phyloP scores from a whole-genome alignment of 1,140 invertebrate genomes.

The Drosophila simulans region DNA sequence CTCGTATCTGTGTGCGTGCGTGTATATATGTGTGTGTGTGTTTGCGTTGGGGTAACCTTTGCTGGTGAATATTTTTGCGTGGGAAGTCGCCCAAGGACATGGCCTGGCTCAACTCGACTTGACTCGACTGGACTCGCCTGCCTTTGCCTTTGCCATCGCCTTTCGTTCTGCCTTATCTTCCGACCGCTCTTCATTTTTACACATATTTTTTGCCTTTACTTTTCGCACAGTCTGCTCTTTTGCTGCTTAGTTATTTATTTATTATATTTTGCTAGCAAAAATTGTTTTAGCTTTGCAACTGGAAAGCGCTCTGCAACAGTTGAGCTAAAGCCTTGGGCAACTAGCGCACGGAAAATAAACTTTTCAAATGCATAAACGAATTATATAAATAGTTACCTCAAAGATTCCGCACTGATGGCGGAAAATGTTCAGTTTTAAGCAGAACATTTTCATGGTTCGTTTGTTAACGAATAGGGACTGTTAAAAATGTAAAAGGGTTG shows the following conservation, averaged over 20 bases:
- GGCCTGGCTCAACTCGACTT: conserved; percentile 65
- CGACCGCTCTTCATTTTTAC: conserved; percentile 11
- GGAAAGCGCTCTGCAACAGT: conserved; percentile 40
- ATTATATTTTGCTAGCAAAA: conserved; percentile 68
- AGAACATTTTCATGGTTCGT: conserved; percentile 38
- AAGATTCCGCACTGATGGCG: conserved; percentile 15
- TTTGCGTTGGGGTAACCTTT: conserved; percentile 72
- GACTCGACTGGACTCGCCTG: conserved; percentile 56
- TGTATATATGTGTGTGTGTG: conserved; percentile 17
- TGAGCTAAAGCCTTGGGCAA: conserved; percentile 28
- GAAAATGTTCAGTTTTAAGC: conserved; percentile 15
- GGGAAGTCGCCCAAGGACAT: conserved; percentile 84
- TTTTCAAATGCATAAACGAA: conserved; percentile 15
- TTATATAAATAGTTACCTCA: conserved; percentile 33
- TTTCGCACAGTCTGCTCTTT: conserved; percentile 44
- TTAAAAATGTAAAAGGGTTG: not conserved
- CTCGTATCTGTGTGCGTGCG: conserved; percentile 37
- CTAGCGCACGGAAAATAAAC: conserved; percentile 7
- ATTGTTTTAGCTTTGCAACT: conserved; percentile 59
- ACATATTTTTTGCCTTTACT: conserved; percentile 22
- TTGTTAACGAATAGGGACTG: conserved; percentile 1
- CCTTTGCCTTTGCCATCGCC: conserved; percentile 45
- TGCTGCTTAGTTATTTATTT: conserved; percentile 68
- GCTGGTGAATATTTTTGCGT: conserved; percentile 75
- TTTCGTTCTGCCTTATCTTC: conserved; percentile 25